A percentile compares a stretch with the other conserved stretches of the same genome.
phyloP scores from a whole-genome alignment of 2,888 invertebrate species.

The Melinaea marsaeus region DNA sequence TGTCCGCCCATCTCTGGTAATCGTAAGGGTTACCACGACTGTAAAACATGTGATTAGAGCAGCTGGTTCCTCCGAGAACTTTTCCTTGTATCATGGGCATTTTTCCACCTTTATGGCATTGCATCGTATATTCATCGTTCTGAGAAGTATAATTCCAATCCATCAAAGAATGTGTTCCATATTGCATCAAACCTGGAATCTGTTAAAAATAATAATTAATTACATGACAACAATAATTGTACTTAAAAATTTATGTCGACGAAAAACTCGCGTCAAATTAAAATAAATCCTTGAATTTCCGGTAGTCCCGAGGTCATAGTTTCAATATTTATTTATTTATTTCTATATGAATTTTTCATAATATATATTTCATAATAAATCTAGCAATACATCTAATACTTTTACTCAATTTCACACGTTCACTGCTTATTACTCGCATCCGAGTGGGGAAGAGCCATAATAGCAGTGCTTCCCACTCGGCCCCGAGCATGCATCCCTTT shows the following conservation, averaged over 20 bases:
- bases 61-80: slow-evolving; percentile 49
- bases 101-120: slow-evolving; percentile 22
- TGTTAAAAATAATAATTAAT: slow-evolving; percentile 31
- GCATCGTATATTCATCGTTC: slow-evolving; percentile 37
- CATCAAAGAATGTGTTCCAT: slow-evolving; percentile 29
- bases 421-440: no score
- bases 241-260: not conserved
- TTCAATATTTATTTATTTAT: no score
- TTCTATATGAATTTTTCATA: no score
- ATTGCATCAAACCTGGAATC: slow-evolving; percentile 39
- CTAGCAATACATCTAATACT: no score
- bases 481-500: no score
- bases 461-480: no score
- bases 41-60: slow-evolving; percentile 39
- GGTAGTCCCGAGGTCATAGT: no score
- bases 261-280: not conserved
- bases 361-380: no score
- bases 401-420: no score
- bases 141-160: slow-evolving; percentile 41
- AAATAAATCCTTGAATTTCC: no score
- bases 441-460: no score
- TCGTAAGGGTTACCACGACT: slow-evolving; percentile 39
- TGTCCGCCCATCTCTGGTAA: slow-evolving; percentile 40
- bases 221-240: not conserved
- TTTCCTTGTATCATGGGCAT: slow-evolving; percentile 40